Base-by-base conservation (phyloP, 2,888 invertebrate species). In the Eupithecia dodoneata region DNA sequence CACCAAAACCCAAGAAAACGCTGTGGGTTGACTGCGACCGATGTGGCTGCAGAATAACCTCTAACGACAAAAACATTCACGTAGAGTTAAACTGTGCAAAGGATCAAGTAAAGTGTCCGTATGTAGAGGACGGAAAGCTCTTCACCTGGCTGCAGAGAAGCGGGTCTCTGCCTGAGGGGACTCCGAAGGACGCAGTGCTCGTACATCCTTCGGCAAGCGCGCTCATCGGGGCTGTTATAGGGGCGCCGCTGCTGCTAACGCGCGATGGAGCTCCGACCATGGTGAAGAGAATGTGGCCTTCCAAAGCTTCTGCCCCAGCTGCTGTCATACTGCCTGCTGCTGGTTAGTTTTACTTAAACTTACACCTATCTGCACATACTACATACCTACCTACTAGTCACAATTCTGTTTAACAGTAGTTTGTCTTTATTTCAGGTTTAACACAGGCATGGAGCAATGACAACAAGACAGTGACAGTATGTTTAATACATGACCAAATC, bases 11-110 rank as follows among this genome's bases (percentile, higher is more conserved):
- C 75, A 96, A 96, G 86, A 95, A 94, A 78, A 93, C 95, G 3
- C 87, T 94, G 7, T 97, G 97, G 97, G 92, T 95, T 41, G 95
- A 95, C 74, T 97, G 97, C 86, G 96, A 96, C 67, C 93, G 91
- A 63, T 97, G 97, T 85, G 89, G 92, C 5, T 93, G 94, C 71
- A 94, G 89, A 80, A 87, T 97, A 86, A 89, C 95, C 73, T 93
- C 95, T 66, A 97, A 96, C 87, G 97, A 97, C 83, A 90, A 93
- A 81, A 94, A 95, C 74, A 80, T 87, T 80, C 97, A 97, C 81
- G 80, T 89, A 67, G 93, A 93, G 77, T 86, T 89, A 55, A 93
- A 95, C 85, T 97, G 97, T 87, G 85, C 70, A 3, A 91, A 90
- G 81, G 91, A 95, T 84, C 94, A 93, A 83, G 83, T 93, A 15